phyloP scores from a whole-genome alignment of 2,797 vertebrate species.

The Eleutherodactylus coqui region DNA sequence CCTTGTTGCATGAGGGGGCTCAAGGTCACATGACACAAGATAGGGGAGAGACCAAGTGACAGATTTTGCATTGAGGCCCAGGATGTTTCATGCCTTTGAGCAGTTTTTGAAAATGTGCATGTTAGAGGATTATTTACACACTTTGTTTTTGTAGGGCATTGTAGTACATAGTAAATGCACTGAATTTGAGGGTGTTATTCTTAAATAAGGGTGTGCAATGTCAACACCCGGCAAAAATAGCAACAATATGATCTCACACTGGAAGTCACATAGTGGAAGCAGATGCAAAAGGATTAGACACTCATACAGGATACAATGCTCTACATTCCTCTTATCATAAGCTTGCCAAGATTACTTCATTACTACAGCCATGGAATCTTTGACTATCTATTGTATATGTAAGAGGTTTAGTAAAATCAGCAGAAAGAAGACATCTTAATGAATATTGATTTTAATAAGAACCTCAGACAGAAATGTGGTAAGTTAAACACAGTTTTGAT shows the following conservation, averaged over 20 bases:
- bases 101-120: not conserved
- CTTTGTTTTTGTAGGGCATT: not conserved
- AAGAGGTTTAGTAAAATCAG: not conserved
- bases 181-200: not conserved
- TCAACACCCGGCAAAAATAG: constrained; percentile 39
- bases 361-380: constrained; percentile 9
- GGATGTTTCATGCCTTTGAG: too few relatives aligned
- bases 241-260: constrained; percentile 21
- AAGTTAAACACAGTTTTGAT: not conserved
- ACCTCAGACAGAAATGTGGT: too few relatives aligned
- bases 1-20: too few relatives aligned
- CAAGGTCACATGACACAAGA: too few relatives aligned
- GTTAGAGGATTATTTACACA: not conserved
- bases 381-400: not conserved
- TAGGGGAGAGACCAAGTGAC: too few relatives aligned
- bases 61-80: too few relatives aligned
- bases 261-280: constrained; percentile 29
- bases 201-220: constrained; percentile 46
- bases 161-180: not conserved
- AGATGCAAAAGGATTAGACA: constrained; percentile 46
- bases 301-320: not conserved
- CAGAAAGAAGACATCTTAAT: not conserved
- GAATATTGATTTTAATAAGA: not conserved
- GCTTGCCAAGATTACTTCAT: constrained; percentile 9
- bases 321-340: not conserved